Evolutionary conservation across 2,888 invertebrate species (phyloP), one percentile per base, ranked within the genome.

Genomic region (Mongoloraphidia duomilia): DNA sequence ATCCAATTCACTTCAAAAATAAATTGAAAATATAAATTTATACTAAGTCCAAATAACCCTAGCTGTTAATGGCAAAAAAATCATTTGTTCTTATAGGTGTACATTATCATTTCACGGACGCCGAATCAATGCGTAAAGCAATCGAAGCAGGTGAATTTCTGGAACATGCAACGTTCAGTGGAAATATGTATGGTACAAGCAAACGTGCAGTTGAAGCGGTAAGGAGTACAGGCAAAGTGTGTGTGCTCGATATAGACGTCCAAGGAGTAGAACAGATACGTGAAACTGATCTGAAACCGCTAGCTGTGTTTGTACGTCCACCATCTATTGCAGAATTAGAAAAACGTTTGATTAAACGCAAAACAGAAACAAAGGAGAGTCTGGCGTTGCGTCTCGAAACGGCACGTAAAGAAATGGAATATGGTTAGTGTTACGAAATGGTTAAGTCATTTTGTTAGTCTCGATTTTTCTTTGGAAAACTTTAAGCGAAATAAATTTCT

Each of bases 141-240:
- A 80, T 97, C 38, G 72, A 73, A 13, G 76, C 76, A 42, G 85
- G 84, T 33, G 87, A 92, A 57, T 98, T 98, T 64, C 76, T 98
- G 50, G 98, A 98, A 70, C 79, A 80, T 53, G 95, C 97, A 1
- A 75, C 76, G 44, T 98, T 93, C 63, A 88, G 95, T 59, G 92
- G 88, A 9, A 98, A 98, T 66, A 72, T 87, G 66, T 98, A 98
- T 70, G 98, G 97, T 43, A 98, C 97, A 44, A 93, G 96, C 66
- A 89, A 90, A 67, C 73, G 74, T 58, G 85, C 95, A 0, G 89
- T 98, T 0, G 77, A 84, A 57, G 80, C 80, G 53, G 88, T 97
- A 1, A 79, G 81, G 52, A 69, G 73, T 12, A 73, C 79, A 12
- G 95, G 95, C 3, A 85, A 85, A 63, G 55, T 61, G 6, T 96